These are phyloP conservation scores for Lophochroa leadbeateri DNA, from an alignment of 2,113 vertebrate genomes.

Conservation along the genomic window DNA sequence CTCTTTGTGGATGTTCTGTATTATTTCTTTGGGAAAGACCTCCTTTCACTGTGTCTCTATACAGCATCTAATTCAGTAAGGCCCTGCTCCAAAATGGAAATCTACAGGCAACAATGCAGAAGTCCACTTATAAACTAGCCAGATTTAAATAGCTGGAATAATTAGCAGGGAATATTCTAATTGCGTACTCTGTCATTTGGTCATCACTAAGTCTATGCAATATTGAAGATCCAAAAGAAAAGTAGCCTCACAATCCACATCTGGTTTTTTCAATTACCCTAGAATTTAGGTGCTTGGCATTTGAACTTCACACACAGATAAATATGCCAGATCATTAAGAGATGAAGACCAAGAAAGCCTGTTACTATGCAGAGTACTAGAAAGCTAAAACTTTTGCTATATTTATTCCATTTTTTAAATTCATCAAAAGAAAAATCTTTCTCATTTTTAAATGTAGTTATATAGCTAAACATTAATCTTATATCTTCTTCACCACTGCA, in stretches of 20 bases:
- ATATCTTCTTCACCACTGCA: background rate
- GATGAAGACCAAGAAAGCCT: background rate
- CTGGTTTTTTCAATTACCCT: background rate
- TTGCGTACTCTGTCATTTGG: background rate
- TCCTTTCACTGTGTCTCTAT: background rate
- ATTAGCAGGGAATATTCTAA: background rate
- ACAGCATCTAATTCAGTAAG: background rate
- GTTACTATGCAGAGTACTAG: background rate
- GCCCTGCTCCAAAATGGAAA: background rate
- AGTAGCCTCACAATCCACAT: background rate
- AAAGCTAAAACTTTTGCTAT: background rate
- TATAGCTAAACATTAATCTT: background rate
- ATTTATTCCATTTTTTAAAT: background rate
- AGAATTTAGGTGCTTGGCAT: background rate
- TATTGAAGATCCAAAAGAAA: background rate
- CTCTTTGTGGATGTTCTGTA: background rate
- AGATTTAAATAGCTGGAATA: background rate
- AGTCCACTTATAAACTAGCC: background rate
- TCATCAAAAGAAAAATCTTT: background rate
- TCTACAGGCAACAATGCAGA: background rate
- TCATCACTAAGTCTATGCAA: background rate
- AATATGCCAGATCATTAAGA: background rate
- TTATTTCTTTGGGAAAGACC: background rate
- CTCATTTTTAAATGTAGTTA: background rate
- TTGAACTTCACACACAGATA: background rate